Evolutionary conservation across 2,113 vertebrate species (phyloP), one percentile per base, ranked within the genome.

Genomic region (Oriolus oriolus): DNA sequence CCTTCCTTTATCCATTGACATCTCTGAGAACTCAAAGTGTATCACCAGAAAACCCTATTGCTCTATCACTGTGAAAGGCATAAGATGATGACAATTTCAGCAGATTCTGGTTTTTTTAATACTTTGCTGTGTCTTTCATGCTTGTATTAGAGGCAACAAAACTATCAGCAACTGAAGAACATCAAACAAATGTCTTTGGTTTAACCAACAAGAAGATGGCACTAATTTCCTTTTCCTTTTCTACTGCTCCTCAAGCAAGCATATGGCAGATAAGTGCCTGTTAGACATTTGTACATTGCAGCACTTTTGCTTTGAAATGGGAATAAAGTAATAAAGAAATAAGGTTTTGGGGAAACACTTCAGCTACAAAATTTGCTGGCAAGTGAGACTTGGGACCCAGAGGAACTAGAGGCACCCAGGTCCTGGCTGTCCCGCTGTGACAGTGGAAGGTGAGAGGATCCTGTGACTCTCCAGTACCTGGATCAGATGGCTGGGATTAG

Each of bases 171-270:
- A 49, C 50, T 74, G 66, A 84, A 45, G 49, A 77, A 71, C 30
- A 77, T 83, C 3, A 69, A 76, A 73, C 21, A 94, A 31, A 63
- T 45, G 22, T 85, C 47, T 42, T 49, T 69, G 22, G 26, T 77
- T 93, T 90, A 92, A 75, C 35, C 52, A 78, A 26, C 24, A 65
- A 78, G 45, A 45, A 35, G 53, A 59, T 3, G 27, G 27, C 82
- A 85, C 35, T 91, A 66, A 90, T 93, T 95, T 94, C 50, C 42
- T 91, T 87, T 90, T 92, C 68, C 54, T 91, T 94, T 94, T 81
- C 79, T 61, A 30, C 39, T 54, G 35, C 16, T 61, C 31, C 47
- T 87, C 42, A 70, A 93, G 30, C 35, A 77, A 89, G 60, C 79
- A 70, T 86, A 74, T 77, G 75, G 85, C 84, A 80, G 59, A 49